A percentile compares a stretch with the other conserved stretches of the same genome.
Evolutionary conservation across 2,888 invertebrate species (phyloP).

Genomic region (Hypena proboscidalis): DNA sequence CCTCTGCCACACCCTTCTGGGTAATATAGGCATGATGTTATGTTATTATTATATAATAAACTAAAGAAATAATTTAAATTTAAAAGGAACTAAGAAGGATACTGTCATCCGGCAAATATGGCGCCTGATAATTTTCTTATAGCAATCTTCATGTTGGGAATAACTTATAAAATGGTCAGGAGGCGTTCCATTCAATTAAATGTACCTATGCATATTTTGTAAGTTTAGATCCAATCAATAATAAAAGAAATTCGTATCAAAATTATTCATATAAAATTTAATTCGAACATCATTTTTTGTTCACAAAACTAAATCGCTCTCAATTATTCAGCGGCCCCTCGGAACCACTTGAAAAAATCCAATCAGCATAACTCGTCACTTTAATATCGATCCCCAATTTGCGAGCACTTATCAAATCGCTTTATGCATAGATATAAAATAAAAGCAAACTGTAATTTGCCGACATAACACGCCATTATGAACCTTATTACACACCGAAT

Average conservation of each 20-base stretch:
- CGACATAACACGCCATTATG: slow-evolving; percentile 51
- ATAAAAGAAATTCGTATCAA: slow-evolving; percentile 9
- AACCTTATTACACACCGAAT: slow-evolving; percentile 59
- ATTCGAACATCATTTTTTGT: slow-evolving; percentile 52
- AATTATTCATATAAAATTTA: slow-evolving; percentile 41
- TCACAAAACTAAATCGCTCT: slow-evolving; percentile 73
- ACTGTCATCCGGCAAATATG: too few species aligned
- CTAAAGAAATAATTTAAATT: too few species aligned
- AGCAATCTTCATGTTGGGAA: slow-evolving; percentile 16
- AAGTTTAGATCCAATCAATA: not conserved
- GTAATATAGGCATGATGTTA: too few species aligned
- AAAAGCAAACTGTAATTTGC: slow-evolving; percentile 54
- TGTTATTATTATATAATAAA: too few species aligned
- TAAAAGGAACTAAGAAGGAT: too few species aligned
- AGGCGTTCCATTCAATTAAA: slow-evolving; percentile 13
- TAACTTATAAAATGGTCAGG: not conserved
- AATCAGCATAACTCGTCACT: slow-evolving; percentile 85
- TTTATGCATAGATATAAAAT: slow-evolving; percentile 79
- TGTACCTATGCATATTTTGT: not conserved
- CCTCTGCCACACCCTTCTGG: too few species aligned
- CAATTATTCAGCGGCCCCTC: slow-evolving; percentile 80
- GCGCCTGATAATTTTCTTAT: slow-evolving; percentile 13
- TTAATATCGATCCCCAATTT: slow-evolving; percentile 83
- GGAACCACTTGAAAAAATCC: slow-evolving; percentile 81
- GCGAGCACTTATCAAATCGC: slow-evolving; percentile 79